Evolutionary conservation across 2,888 invertebrate species (phyloP).

Genomic region (Rhamnusium bicolor): DNA sequence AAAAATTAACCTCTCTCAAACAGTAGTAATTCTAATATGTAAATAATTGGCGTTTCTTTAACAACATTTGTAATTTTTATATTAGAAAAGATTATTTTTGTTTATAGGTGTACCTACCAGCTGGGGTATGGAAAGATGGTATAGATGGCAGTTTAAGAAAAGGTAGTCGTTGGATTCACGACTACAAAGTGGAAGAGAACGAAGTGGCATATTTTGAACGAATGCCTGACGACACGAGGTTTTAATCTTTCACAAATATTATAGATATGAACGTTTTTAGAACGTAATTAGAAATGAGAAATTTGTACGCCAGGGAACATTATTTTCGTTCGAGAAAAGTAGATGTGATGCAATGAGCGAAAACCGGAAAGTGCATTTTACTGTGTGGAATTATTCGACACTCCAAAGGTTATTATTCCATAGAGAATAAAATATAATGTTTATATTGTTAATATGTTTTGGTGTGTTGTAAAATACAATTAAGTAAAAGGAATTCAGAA

Average conservation of each 20-base stretch:
- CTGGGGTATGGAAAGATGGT: slow-evolving; percentile 94
- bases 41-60: too few species aligned
- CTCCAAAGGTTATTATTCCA: neutral
- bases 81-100: neutral
- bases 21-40: too few species aligned
- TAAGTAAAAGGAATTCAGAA: neutral
- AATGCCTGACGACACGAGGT: slow-evolving; percentile 88
- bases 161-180: slow-evolving; percentile 93
- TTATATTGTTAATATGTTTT: too few species aligned
- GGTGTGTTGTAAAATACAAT: neutral
- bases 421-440: too few species aligned
- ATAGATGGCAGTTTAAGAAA: slow-evolving; percentile 89
- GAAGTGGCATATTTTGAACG: slow-evolving; percentile 88
- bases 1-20: too few species aligned
- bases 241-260: slow-evolving; percentile 69
- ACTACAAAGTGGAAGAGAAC: slow-evolving; percentile 85
- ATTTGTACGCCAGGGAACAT: neutral
- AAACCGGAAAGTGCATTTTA: neutral
- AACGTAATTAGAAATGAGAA: neutral
- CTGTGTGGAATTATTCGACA: neutral
- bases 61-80: too few species aligned
- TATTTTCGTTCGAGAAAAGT: neutral
- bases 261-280: neutral
- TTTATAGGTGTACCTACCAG: slow-evolving; percentile 79
- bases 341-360: neutral